These are phyloP conservation scores for Mus spicilegus DNA, from an alignment of 2,113 vertebrate species.

Conservation along the genomic window DNA sequence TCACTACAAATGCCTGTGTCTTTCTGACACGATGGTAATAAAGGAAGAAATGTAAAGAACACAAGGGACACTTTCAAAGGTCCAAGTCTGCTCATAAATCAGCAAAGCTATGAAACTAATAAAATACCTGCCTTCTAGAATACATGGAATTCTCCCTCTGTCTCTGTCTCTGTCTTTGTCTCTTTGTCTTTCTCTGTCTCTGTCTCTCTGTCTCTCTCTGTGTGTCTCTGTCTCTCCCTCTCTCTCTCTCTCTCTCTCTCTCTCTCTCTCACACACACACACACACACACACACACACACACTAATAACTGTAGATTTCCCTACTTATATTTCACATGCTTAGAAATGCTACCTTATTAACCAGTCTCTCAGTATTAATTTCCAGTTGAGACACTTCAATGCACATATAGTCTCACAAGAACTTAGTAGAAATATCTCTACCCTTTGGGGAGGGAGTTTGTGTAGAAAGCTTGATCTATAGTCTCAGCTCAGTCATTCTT, in stretches of 20 bases:
- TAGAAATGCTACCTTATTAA: not conserved
- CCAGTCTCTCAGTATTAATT: not conserved
- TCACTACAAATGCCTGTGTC: not conserved
- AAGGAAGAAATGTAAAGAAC: not conserved
- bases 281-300: not conserved
- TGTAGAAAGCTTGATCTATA: not conserved
- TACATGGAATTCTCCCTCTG: not conserved
- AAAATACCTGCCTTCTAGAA: not conserved
- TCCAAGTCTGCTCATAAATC: not conserved
- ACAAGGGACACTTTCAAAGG: not conserved
- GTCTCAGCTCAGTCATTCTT: not conserved
- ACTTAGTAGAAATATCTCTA: not conserved
- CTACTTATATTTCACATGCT: not conserved
- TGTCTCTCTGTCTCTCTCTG: not conserved
- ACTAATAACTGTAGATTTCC: not conserved
- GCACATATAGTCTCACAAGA: not conserved
- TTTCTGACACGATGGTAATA: constrained; percentile 6
- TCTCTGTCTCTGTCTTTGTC: not conserved
- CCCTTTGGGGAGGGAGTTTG: no score
- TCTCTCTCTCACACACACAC: not conserved
- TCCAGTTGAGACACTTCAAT: not conserved
- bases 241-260: not conserved
- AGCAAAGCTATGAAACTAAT: constrained; percentile 9
- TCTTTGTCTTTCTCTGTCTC: not conserved
- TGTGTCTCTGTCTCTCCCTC: no score